Base-by-base conservation (phyloP, 2,797 vertebrate species). In the Discoglossus pictus region DNA sequence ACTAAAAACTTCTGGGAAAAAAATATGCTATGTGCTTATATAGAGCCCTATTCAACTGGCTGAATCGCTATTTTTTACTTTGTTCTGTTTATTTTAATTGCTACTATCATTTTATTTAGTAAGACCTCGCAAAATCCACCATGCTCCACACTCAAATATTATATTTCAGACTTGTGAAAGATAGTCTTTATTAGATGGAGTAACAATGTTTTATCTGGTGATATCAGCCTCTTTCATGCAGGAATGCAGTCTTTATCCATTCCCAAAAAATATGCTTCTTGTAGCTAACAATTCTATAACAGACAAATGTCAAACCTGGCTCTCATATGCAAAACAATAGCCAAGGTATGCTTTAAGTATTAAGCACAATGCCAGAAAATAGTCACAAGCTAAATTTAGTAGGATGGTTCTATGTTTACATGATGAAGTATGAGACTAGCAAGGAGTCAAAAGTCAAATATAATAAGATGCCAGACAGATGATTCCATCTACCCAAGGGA, bases 401-500 rank as follows among this genome's bases (percentile, higher is more conserved):
- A 71, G 46, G 53, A 71, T 64, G 61, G 53, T 36, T 65, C 68
- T 52, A 58, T 71, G 53, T 71, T 64, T 71, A 59, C 36, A 44
- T 71, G 68, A 65, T 71, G 61, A 71, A 64, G 61, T 71, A 71
- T 44, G 61, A 65, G 51, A 25, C 61, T 65, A 44, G 59, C 16
- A 47, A 42, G 15, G 35, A 58, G 61, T 64, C 68, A 71, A 61
- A 65, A 59, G 53, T 71, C 53, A 65, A 71, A 64, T 71, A 59
- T 58, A 71, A 71, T 64, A 51, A 43, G 53, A 64, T 71, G 61
- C 68, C 68, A 71, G 61, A 71, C 46, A 15, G 68, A 71, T 71
- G 61, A 71, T 65, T 71, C 53, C 31, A 77, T 60, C 65, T 66
- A 68, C 63, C 55, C 40, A 60, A 75, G 56, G 71, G 51, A 70